Evolutionary conservation across 2,797 vertebrate genomes (phyloP).

Genomic region (Eptatretus atami): DNA sequence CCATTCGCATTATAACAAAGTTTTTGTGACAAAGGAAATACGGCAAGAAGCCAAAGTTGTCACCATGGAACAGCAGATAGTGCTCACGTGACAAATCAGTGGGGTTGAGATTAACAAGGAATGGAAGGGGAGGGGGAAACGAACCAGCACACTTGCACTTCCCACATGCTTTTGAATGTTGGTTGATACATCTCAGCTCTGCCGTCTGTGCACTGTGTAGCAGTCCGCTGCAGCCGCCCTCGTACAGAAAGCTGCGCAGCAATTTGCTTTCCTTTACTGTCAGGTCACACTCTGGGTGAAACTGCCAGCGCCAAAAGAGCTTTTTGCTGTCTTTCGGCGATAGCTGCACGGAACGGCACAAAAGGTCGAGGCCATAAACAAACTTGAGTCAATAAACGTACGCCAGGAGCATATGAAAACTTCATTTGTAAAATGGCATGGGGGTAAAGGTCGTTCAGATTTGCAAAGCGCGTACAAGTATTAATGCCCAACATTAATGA

Average conservation of each 20-base stretch:
- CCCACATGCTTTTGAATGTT: background rate
- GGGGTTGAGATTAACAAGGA: no score
- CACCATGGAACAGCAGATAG: no score
- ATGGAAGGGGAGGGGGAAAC: background rate
- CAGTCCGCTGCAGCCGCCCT: background rate
- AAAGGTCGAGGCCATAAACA: constrained; percentile 64
- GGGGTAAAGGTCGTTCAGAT: no score
- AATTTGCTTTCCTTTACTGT: background rate
- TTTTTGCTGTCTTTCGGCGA: background rate
- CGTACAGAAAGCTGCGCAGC: constrained; percentile 3
- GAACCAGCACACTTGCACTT: constrained; percentile 1
- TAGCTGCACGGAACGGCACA: background rate
- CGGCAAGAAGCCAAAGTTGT: no score
- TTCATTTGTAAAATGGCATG: no score
- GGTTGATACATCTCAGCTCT: background rate
- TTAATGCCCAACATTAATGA: no score
- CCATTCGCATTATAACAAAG: no score
- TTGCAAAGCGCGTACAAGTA: no score
- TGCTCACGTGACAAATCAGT: no score
- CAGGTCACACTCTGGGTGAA: background rate
- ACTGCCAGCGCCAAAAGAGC: constrained; percentile 2
- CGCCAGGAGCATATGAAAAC: no score
- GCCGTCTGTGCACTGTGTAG: constrained; percentile 1
- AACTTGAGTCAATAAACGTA: constrained; percentile 31
- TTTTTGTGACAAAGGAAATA: no score